These are phyloP conservation scores for Dryococelus australis DNA, from an alignment of 2,888 invertebrate genomes.

Conservation along the genomic window DNA sequence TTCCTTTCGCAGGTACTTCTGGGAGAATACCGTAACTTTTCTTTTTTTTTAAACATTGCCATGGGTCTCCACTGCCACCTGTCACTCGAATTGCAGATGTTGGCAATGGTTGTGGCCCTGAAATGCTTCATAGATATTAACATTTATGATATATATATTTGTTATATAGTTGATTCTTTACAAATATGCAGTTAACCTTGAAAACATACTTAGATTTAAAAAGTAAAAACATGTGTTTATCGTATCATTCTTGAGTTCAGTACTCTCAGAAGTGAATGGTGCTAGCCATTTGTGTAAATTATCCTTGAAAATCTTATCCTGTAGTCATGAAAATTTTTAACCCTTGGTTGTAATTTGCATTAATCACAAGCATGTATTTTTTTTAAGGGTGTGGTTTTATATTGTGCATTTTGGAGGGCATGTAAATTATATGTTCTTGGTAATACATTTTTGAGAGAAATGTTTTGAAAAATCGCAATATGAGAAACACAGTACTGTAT, in stretches of 20 bases:
- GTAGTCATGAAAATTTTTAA: neutral
- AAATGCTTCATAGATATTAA: no score
- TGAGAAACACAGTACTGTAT: no score
- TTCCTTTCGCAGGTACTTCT: conserved; percentile 44
- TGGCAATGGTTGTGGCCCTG: no score
- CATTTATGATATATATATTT: no score
- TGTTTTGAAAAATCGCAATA: neutral
- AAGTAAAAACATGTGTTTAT: no score
- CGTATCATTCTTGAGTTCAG: neutral
- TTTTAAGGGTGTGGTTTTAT: neutral
- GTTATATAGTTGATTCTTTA: no score
- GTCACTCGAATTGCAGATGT: no score
- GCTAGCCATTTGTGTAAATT: neutral
- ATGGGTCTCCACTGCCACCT: no score
- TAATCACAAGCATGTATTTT: neutral
- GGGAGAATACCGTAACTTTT: neutral
- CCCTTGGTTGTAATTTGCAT: neutral
- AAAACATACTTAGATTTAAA: no score
- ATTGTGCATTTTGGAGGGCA: neutral
- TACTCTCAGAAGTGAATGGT: neutral
- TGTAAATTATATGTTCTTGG: neutral
- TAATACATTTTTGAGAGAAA: neutral
- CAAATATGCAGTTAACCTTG: no score
- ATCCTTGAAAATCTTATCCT: neutral
- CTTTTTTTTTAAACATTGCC: no score